Base-by-base conservation (phyloP, 1,140 invertebrate genomes). In the Saccostrea echinata region DNA sequence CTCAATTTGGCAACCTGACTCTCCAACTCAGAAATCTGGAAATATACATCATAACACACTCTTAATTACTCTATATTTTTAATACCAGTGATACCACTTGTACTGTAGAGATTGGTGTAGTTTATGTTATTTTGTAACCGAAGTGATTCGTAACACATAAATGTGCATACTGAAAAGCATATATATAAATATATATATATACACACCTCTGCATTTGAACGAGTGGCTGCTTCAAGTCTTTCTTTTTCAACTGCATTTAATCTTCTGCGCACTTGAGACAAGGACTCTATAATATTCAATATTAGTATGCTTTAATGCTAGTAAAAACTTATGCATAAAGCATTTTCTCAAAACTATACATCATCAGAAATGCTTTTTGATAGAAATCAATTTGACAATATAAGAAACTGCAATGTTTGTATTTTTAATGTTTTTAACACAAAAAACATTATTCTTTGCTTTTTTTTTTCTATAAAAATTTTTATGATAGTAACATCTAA, bases 221-320 rank as follows among this genome's bases (percentile, higher is more conserved):
- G 88, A 52, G 90, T 90, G 51, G 91, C 87, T 55, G 88, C 82
- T 82, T 93, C 92, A 13, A 94, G 87, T 84, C 91, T 90, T 90
- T 94, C 93, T 71, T 91, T 92, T 76, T 93, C 93, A 43, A 90
- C 90, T 55, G 83, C 87, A 85, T 92, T 94, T 21, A 92, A 81
- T 86, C 90, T 90, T 53, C 90, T 91, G 68, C 92, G 90, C 30
- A 93, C 64, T 68, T 93, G 91, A 55, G 80, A 84, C 12, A 92
- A 90, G 18, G 90, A 90, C 35, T 93, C 92, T 93, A 82, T 30
- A 89, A 86, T 30, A 86, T 18, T 68, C 85, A 86, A 88, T 84
- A 33, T 33, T 8, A 27, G 3, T 12, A 24, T 16, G 21, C 8
- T 76, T 8, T 16, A 76, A 27, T 80, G 35, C 24, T 80, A 43